These are phyloP conservation scores for Decapterus maruadsi DNA, from an alignment of 2,797 vertebrate species.

Conservation along the genomic window DNA sequence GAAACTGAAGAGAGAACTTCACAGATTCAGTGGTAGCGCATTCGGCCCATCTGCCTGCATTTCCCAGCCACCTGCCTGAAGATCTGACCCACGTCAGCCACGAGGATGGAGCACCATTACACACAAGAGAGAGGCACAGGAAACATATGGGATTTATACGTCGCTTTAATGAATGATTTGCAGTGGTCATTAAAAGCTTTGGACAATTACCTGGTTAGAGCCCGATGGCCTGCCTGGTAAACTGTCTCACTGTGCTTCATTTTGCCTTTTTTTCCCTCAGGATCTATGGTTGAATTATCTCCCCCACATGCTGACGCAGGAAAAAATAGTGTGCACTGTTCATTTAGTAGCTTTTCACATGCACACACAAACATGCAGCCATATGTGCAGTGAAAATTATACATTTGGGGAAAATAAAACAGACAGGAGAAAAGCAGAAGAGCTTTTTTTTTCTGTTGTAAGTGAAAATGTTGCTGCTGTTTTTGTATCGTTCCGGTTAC, in stretches of 20 bases:
- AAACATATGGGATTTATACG: conserved; percentile 79
- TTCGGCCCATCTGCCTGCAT: conserved; percentile 82
- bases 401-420: neutral
- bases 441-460: neutral
- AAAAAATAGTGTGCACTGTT: conserved; percentile 2
- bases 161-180: conserved; percentile 71
- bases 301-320: neutral
- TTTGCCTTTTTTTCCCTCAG: conserved; percentile 39
- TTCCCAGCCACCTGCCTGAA: conserved; percentile 83
- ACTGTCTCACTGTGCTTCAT: conserved; percentile 47
- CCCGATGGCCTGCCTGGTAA: conserved; percentile 52
- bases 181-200: conserved; percentile 70
- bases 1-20: conserved; percentile 82
- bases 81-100: conserved; percentile 79
- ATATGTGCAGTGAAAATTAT: conserved; percentile 8
- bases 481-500: conserved; percentile 21
- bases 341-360: neutral
- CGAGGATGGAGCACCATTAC: conserved; percentile 71
- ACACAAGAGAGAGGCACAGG: conserved; percentile 66
- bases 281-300: conserved; percentile 17
- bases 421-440: neutral
- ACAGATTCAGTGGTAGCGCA: conserved; percentile 75
- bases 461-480: neutral
- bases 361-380: neutral
- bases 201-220: conserved; percentile 70